Evolutionary conservation across 2,113 vertebrate genomes (phyloP).

Genomic region (Notarius quadriscutis): DNA sequence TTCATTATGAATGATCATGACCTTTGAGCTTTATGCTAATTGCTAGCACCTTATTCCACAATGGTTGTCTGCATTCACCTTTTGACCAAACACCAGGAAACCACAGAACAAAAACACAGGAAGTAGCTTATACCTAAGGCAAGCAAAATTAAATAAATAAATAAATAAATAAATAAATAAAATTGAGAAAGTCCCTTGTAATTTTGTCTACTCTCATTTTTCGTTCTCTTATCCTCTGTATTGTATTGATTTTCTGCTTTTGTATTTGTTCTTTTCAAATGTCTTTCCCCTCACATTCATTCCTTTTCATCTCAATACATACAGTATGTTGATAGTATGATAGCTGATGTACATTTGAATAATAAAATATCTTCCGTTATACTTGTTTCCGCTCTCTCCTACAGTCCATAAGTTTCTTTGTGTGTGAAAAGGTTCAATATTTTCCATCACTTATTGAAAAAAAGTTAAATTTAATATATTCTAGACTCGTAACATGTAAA

Average conservation of each 20-base stretch:
- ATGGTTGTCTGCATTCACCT: constrained; percentile 62
- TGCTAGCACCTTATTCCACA: constrained; percentile 56
- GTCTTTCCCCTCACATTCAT: neutral
- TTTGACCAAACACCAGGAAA: constrained; percentile 63
- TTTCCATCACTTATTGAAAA: too few species aligned
- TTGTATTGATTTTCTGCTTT: neutral
- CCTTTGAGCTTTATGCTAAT: constrained; percentile 75
- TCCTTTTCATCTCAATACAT: neutral
- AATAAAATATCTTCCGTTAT: too few species aligned
- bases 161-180: neutral
- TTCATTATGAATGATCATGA: constrained; percentile 51
- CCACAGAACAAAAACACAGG: constrained; percentile 65
- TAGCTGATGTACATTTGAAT: too few species aligned
- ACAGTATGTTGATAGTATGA: neutral
- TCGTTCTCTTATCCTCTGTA: neutral
- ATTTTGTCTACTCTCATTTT: neutral
- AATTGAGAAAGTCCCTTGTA: neutral
- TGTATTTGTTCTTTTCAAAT: neutral
- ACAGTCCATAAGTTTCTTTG: too few species aligned
- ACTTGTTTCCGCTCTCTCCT: too few species aligned
- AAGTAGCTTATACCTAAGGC: constrained; percentile 86
- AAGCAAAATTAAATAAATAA: constrained; percentile 54
- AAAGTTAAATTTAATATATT: too few species aligned
- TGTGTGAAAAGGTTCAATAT: too few species aligned
- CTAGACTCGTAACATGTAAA: too few species aligned